Evolutionary conservation across 2,797 vertebrate genomes (phyloP).

Genomic region (Tachyglossus aculeatus): DNA sequence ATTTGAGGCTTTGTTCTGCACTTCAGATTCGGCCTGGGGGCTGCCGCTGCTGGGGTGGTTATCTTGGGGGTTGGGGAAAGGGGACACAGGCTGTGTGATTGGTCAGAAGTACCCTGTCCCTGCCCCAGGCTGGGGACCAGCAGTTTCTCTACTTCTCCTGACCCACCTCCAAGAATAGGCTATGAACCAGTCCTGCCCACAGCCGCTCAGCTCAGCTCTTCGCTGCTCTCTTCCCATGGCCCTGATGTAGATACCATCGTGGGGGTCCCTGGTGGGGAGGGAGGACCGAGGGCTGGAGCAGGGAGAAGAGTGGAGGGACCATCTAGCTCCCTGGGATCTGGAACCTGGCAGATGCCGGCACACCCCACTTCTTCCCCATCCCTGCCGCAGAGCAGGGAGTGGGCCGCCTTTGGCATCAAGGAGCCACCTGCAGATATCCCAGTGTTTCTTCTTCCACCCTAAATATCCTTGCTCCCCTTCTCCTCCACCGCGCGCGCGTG

Average conservation of each 20-base stretch:
- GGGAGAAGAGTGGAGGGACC: background rate
- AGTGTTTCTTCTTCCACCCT: background rate
- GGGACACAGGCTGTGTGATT: background rate
- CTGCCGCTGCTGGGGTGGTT: background rate
- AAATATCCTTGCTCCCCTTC: slow-evolving; percentile 29
- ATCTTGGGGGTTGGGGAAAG: background rate
- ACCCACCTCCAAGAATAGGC: background rate
- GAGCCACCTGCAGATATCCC: background rate
- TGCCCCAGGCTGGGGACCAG: fast-evolving
- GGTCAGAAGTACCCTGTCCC: background rate
- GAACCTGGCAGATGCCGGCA: no score
- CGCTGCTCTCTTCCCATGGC: no score
- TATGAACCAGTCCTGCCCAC: fast-evolving
- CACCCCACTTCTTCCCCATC: no score
- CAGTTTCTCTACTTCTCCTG: background rate
- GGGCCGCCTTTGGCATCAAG: background rate
- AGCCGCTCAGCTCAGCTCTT: background rate
- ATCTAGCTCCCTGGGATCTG: no score
- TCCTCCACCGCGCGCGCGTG: slow-evolving; percentile 32
- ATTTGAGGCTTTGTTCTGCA: no score
- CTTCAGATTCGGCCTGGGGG: no score
- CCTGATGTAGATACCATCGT: no score
- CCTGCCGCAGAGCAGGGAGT: background rate
- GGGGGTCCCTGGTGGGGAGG: no score
- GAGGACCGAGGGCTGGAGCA: background rate